Evolutionary conservation across 1,140 invertebrate genomes (phyloP).

Genomic region (Panagrolaimus sp.): DNA sequence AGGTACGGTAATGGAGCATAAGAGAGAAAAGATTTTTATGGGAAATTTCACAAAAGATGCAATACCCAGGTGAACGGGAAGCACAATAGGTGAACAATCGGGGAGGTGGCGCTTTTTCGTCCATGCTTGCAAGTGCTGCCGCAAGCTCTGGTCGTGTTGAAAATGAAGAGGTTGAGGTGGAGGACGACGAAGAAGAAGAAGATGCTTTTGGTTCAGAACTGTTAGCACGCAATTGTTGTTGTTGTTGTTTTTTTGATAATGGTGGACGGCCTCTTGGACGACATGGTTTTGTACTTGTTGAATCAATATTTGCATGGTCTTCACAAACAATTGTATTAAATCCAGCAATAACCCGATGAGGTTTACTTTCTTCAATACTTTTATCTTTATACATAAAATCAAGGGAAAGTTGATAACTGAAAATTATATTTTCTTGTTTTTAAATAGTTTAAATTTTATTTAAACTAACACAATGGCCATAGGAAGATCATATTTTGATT

Average conservation of each 20-base stretch:
- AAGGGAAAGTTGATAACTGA: background rate
- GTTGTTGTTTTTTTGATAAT: too few relatives aligned
- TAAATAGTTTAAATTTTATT: background rate
- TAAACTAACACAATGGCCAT: background rate
- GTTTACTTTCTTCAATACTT: too few relatives aligned
- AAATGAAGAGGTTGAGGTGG: too few relatives aligned
- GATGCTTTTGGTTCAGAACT: too few relatives aligned
- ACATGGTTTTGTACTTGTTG: too few relatives aligned
- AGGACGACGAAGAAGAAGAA: too few relatives aligned
- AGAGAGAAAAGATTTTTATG: background rate
- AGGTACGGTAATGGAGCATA: background rate
- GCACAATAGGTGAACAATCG: background rate
- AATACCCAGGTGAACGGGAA: background rate
- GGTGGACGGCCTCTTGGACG: too few relatives aligned
- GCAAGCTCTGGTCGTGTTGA: background rate
- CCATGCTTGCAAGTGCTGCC: background rate
- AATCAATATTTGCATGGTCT: too few relatives aligned
- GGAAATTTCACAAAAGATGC: background rate
- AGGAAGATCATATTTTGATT: background rate
- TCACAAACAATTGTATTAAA: too few relatives aligned
- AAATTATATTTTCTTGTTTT: background rate
- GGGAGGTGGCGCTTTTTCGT: slow-evolving; percentile 1
- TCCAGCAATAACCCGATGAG: too few relatives aligned
- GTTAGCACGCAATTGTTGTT: too few relatives aligned
- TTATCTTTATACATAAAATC: background rate